Conservation (phyloP, 2,888 invertebrate genomes). For the Mechanitis mazaeus region DNA sequence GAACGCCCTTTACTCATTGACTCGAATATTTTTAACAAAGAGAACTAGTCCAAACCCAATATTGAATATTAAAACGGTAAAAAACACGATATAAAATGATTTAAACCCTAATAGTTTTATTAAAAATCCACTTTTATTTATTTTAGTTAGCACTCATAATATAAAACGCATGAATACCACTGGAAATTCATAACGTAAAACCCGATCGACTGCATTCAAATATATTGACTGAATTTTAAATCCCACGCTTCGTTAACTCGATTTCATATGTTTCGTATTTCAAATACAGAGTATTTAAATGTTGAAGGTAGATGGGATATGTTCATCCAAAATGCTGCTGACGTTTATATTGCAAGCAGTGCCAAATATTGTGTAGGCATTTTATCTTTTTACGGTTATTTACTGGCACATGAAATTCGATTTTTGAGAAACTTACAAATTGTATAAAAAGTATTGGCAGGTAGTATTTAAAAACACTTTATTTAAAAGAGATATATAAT, state of each 20-base stretch:
- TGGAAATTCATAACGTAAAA: constrained; percentile 24
- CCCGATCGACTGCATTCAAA: constrained; percentile 25
- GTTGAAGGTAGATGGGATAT: constrained; percentile 1
- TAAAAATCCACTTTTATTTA: constrained; percentile 5
- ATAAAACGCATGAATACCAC: constrained; percentile 24
- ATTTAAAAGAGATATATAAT: too few species aligned
- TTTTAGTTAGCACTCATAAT: constrained; percentile 20
- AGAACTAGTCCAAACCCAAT: too few species aligned
- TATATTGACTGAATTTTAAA: constrained; percentile 26
- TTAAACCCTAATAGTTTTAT: neutral
- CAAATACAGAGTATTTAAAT: neutral
- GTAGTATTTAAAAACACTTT: too few species aligned
- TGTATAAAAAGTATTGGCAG: neutral
- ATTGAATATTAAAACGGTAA: neutral
- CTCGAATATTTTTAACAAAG: too few species aligned
- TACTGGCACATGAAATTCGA: neutral
- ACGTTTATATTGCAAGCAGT: neutral
- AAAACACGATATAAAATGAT: neutral
- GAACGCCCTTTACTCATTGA: too few species aligned
- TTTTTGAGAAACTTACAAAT: neutral
- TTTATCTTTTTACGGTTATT: too few species aligned
- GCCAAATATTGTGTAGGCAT: neutral
- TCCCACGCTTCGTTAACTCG: constrained; percentile 13
- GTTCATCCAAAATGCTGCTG: neutral
- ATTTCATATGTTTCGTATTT: constrained; percentile 10